Percentiles rank a stretch among this genome's conserved stretches.
Evolutionary conservation across 1,140 invertebrate genomes (phyloP).

Genomic region (Monomorium pharaonis): DNA sequence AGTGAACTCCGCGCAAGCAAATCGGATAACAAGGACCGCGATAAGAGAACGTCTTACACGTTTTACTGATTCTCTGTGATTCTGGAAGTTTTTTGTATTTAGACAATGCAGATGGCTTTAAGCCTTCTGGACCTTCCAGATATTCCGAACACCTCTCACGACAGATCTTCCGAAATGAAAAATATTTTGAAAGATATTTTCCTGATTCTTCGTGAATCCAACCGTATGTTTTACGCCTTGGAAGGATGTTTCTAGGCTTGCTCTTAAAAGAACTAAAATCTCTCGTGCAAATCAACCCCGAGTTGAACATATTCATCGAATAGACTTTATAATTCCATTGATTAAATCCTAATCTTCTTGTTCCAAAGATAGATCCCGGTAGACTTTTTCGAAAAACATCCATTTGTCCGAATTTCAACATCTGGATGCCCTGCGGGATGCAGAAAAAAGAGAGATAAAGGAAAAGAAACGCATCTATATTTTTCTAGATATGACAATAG

Average conservation of each 20-base stretch:
- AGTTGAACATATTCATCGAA: not conserved
- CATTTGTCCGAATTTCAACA: not conserved
- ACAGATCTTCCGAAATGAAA: constrained; percentile 56
- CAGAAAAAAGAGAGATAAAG: constrained; percentile 11
- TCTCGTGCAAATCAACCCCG: not conserved
- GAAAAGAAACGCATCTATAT: not conserved
- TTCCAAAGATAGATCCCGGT: not conserved
- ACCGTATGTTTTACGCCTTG: not conserved
- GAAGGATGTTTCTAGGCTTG: not conserved
- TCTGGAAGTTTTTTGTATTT: not conserved
- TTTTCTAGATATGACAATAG: constrained; percentile 13
- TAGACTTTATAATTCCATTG: not conserved
- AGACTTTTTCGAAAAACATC: not conserved
- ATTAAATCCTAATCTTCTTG: not conserved
- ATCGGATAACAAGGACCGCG: not conserved
- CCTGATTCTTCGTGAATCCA: not conserved
- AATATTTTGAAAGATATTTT: not conserved
- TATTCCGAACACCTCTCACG: constrained; percentile 63
- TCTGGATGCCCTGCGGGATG: constrained; percentile 25
- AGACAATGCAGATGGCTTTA: constrained; percentile 19
- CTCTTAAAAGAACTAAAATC: constrained; percentile 8
- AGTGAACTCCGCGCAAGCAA: not conserved
- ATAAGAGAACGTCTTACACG: not conserved
- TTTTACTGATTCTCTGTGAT: not conserved
- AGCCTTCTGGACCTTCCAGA: constrained; percentile 55